Base-by-base conservation (phyloP, 1,140 invertebrate genomes). In the Phenacoccus solenopsis region DNA sequence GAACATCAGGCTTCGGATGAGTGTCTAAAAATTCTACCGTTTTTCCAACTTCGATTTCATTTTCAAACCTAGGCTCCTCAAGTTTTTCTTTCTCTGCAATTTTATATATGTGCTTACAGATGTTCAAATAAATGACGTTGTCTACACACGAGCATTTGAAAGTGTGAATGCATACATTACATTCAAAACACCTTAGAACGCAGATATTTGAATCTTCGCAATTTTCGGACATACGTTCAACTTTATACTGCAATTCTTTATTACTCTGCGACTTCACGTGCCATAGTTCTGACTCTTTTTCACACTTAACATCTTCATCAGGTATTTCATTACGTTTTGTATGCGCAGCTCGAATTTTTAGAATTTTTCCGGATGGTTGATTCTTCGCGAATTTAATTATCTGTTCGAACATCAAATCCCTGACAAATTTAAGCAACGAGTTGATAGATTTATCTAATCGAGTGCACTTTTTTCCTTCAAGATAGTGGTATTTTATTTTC, bases 401-500 rank as follows among this genome's bases (percentile, higher is more conserved):
- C 2, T 30, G 59, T 20, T 70, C 61, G 27, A 28, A 70, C 24
- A 70, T 30, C 10, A 20, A 12, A 64, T 72, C 67, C 57, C 49
- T 64, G 25, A 68, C n/a, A 12, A 68, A 38, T 38, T 64, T 25
- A 12, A 72, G 20, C 3, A 72, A 27, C 9, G 59, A 61, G n/a
- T 68, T 1, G 22, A 71, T 64, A 2, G 70, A 30, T 71, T 72
- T 72, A 32, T 69, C 70, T 3, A 72, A 59, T 21, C 70, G 16
- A 22, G 56, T 69, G 16, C 24, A n/a, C 28, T 69, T 68, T n/a
- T 71, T 71, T 13, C 72, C 72, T 25, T 71, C 56, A 1, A 67
- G 28, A 32, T 71, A 72, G 3, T 68, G 68, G n/a, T 72, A 68
- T 27, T 72, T 72, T 1, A 72, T 25, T 21, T 25, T 61, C 27